Percentiles rank a stretch among this genome's conserved stretches.
Conservation (phyloP, 2,888 invertebrate species). For the Patella caerulea region DNA sequence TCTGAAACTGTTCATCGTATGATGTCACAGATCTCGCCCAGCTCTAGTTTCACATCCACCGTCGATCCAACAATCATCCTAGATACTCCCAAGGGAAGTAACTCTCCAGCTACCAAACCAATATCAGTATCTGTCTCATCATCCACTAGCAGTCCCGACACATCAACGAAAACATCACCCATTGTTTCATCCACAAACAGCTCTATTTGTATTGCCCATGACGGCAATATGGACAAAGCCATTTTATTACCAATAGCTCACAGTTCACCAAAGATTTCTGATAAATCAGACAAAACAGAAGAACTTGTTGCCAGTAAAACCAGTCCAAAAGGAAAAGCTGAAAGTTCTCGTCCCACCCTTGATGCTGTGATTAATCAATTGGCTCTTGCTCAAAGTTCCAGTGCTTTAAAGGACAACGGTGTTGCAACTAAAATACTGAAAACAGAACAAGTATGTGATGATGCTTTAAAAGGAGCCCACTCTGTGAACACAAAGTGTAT, state of each 20-base stretch:
- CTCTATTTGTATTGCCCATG: not conserved
- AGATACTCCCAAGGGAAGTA: conserved; percentile 15
- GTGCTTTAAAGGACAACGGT: conserved; percentile 6
- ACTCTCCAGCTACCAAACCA: conserved; percentile 21
- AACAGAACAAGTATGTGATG: not conserved
- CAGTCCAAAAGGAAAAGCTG: conserved; percentile 17
- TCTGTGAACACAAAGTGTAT: not conserved
- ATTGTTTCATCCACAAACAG: not conserved
- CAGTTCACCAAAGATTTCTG: not conserved
- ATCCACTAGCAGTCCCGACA: not conserved
- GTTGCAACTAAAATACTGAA: not conserved
- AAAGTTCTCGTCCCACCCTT: conserved; percentile 40
- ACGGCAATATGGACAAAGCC: not conserved
- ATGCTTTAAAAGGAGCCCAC: not conserved
- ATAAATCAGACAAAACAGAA: conserved; percentile 13
- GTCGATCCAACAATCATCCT: conserved; percentile 18
- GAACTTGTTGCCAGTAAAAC: not conserved
- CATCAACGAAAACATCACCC: conserved; percentile 6
- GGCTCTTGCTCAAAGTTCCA: conserved; percentile 42
- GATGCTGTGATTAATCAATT: conserved; percentile 56
- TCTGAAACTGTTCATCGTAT: conserved; percentile 52
- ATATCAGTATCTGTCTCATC: conserved; percentile 19
- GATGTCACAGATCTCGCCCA: conserved; percentile 45
- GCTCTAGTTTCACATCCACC: conserved; percentile 21
- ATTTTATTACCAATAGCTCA: not conserved